Percentiles rank a stretch among this genome's conserved stretches.
phyloP scores from a whole-genome alignment of 2,113 vertebrate species.

The Motacilla alba region DNA sequence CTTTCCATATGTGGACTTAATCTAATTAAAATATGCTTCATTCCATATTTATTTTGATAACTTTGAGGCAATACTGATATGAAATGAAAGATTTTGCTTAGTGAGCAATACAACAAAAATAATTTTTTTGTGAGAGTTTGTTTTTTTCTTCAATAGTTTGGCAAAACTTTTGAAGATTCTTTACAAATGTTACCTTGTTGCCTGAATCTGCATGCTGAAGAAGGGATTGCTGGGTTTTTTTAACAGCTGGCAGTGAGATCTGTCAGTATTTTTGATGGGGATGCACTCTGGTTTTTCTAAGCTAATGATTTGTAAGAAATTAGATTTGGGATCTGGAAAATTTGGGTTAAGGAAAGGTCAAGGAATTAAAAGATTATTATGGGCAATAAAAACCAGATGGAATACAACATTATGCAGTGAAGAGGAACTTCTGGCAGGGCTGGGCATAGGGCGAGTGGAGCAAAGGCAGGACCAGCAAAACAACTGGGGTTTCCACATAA shows the following conservation, averaged over 20 bases:
- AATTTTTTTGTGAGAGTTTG: neutral
- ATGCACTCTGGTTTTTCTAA: neutral
- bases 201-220: neutral
- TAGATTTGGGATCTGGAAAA: slow-evolving; percentile 42
- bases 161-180: neutral
- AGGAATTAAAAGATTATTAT: slow-evolving; percentile 30
- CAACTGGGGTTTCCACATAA: neutral
- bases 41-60: neutral
- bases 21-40: neutral
- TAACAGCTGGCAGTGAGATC: neutral
- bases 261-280: neutral
- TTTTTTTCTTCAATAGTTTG: neutral
- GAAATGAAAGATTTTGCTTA: neutral
- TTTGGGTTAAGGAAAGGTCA: slow-evolving; percentile 37
- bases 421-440: neutral
- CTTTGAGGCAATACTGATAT: neutral
- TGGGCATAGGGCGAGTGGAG: neutral
- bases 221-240: neutral
- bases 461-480: neutral
- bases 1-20: neutral
- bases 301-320: slow-evolving; percentile 32
- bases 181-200: neutral
- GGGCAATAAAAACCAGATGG: neutral
- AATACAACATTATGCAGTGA: neutral
- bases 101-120: neutral